Base-by-base conservation (phyloP, 2,113 vertebrate species). In the Rallus limicola region DNA sequence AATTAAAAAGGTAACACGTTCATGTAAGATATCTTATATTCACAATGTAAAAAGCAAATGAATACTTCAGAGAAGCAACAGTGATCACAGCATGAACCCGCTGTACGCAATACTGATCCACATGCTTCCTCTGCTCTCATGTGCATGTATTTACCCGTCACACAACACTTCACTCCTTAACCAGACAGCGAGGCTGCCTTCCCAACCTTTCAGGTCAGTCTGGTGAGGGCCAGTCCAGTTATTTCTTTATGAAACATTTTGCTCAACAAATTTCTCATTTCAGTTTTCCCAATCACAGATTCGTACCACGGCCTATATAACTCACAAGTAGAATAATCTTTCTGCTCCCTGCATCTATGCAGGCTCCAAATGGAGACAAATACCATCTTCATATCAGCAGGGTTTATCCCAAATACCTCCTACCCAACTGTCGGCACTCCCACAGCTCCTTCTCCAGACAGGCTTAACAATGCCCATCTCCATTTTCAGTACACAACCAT, bases 1-100 rank as follows among this genome's bases (percentile, higher is more conserved):
- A 97, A 95, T 80, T 89, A 90, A 92, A 96, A 95, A 16, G 2
- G 26, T 60, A 86, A 46, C 4, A 59, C 21, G 33, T 33, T 92
- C 25, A 76, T 68, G 46, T 71, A 34, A 71, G 4, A 64, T 6
- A 69, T 11, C 21, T 65, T n/a, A 79, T 68, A 24, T 62, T 76
- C 48, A 68, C 60, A 84, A 31, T 4, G 24, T 24, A 75, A 52
- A 91, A 82, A 29, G 55, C 44, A 87, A 82, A 89, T 15, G 4
- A 74, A 44, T 77, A 67, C 38, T 76, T 81, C 68, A 88, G 40
- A 93, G 44, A 83, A 95, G 18, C 69, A 84, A 62, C 16, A 71
- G 18, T 0, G 1, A 64, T 59, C 65, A 82, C n/a, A 94, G 38
- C 19, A 72, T 6, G 17, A 84, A 69, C 19, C 10, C n/a, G 44